Evolutionary conservation across 2,113 vertebrate genomes (phyloP).

Genomic region (Acanthochromis polyacanthus): DNA sequence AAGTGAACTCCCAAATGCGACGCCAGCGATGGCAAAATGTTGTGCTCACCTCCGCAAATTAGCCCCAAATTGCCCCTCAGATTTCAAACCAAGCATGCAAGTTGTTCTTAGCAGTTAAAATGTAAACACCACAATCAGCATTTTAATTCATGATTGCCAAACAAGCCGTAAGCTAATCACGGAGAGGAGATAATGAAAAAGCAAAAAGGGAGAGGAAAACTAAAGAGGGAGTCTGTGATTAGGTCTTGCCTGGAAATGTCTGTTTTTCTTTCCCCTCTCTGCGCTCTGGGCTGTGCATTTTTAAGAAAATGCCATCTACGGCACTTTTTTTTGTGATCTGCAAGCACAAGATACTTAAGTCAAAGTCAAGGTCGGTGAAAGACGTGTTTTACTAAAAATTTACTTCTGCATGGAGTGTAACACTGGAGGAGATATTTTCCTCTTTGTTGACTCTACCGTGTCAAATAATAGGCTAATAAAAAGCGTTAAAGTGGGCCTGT

Average conservation of each 20-base stretch:
- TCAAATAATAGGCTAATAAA: constrained; percentile 6
- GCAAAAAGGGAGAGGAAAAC: constrained; percentile 35
- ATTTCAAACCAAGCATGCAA: constrained; percentile 53
- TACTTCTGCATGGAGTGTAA: background rate
- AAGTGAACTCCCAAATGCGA: constrained; percentile 28
- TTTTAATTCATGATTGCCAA: constrained; percentile 76
- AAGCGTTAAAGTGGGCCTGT: background rate
- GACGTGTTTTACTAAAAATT: background rate
- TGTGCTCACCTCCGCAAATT: constrained; percentile 53
- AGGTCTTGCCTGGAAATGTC: constrained; percentile 35
- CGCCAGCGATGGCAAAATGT: constrained; percentile 10
- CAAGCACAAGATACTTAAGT: constrained; percentile 8
- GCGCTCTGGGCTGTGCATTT: constrained; percentile 20
- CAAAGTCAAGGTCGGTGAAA: constrained; percentile 39
- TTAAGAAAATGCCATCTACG: constrained; percentile 27
- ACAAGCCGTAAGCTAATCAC: constrained; percentile 74
- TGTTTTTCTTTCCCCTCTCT: constrained; percentile 11
- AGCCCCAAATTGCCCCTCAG: constrained; percentile 47
- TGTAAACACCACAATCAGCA: constrained; percentile 75
- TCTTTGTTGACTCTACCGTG: constrained; percentile 13
- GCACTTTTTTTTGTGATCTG: constrained; percentile 3
- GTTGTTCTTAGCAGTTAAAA: constrained; percentile 69
- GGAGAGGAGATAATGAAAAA: constrained; percentile 67
- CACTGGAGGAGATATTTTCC: background rate
- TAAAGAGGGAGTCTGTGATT: constrained; percentile 57